phyloP scores from a whole-genome alignment of 1,140 invertebrate species.

The Macrosteles quadrilineatus region DNA sequence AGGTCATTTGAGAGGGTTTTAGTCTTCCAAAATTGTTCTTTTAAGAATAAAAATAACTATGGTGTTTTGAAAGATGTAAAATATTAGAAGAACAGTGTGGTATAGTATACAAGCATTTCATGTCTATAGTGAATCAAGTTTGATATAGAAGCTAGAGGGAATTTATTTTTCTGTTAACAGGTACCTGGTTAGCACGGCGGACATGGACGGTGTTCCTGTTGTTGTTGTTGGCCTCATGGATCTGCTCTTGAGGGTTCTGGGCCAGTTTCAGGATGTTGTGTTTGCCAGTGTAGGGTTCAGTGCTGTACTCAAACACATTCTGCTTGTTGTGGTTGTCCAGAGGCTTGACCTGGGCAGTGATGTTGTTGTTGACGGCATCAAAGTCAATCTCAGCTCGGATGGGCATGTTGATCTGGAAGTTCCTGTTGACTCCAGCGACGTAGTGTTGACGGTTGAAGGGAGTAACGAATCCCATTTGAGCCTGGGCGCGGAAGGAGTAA shows the following conservation, averaged over 20 bases:
- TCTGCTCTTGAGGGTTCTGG: constrained; percentile 47
- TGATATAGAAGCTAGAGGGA: not conserved
- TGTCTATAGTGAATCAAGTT: not conserved
- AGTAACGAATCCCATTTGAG: constrained; percentile 62
- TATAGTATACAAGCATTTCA: not conserved
- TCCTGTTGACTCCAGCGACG: constrained; percentile 59
- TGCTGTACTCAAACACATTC: constrained; percentile 57
- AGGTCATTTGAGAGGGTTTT: not conserved
- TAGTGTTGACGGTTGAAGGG: constrained; percentile 61
- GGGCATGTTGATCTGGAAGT: constrained; percentile 58
- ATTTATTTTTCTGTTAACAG: too few species aligned
- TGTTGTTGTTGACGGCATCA: constrained; percentile 52
- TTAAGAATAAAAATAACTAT: not conserved
- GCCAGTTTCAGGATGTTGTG: constrained; percentile 56
- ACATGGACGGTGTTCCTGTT: constrained; percentile 48
- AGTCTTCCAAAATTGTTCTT: not conserved
- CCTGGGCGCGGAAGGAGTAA: constrained; percentile 55
- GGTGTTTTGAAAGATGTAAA: too few species aligned
- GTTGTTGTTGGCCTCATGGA: constrained; percentile 36
- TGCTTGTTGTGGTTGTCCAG: constrained; percentile 52
- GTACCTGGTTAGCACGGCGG: constrained; percentile 44
- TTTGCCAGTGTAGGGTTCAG: constrained; percentile 59
- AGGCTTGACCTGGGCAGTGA: constrained; percentile 53
- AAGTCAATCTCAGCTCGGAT: constrained; percentile 50
- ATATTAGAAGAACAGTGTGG: not conserved